Conservation (phyloP, 2,888 invertebrate species). For the Trissonchulus sp. region DNA sequence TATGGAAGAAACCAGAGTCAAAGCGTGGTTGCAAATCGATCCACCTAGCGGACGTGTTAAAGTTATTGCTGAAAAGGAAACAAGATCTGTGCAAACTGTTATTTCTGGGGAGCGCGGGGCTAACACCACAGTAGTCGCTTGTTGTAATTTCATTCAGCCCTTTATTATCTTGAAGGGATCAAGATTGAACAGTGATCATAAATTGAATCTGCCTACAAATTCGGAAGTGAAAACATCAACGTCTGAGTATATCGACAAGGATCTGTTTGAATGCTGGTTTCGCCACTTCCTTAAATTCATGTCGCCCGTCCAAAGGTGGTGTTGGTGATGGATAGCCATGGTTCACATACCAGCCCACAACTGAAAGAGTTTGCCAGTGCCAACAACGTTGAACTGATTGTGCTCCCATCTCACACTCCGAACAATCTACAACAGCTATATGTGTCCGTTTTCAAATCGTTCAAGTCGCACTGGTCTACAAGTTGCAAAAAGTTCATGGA, state of each 20-base stretch:
- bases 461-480: not conserved
- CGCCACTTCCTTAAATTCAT: not conserved
- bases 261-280: not conserved
- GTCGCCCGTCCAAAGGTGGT: not conserved
- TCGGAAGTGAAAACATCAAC: not conserved
- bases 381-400: not conserved
- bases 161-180: not conserved
- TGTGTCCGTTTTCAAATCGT: not conserved
- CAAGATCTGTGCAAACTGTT: not conserved
- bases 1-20: conserved; percentile 3
- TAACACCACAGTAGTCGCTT: conserved; percentile 16
- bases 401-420: not conserved
- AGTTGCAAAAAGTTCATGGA: not conserved
- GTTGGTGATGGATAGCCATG: not conserved
- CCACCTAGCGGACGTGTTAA: too few species aligned
- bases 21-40: not conserved
- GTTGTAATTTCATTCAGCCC: conserved; percentile 19
- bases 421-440: not conserved
- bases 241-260: not conserved
- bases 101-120: conserved; percentile 1
- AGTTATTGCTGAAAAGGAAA: conserved; percentile 19
- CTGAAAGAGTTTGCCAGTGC: not conserved
- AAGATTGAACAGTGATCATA: too few species aligned
- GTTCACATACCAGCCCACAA: not conserved
- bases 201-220: not conserved